phyloP scores from a whole-genome alignment of 2,888 invertebrate genomes.

The Trichogramma dendrolimi region DNA sequence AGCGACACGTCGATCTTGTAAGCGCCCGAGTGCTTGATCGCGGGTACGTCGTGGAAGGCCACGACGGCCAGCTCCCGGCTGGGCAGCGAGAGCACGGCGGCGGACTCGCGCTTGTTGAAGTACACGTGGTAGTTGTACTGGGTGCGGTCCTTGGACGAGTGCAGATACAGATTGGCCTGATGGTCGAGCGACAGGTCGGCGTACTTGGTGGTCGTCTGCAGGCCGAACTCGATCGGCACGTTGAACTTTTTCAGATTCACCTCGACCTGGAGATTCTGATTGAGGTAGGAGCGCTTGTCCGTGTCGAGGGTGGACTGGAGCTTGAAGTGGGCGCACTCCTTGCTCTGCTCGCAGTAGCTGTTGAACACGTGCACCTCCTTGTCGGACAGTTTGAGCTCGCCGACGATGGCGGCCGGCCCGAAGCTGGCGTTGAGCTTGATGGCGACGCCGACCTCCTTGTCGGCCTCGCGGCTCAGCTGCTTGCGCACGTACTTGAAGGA shows the following conservation, averaged over 20 bases:
- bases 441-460: constrained; percentile 67
- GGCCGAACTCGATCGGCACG: constrained; percentile 69
- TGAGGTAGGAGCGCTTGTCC: constrained; percentile 55
- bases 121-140: constrained; percentile 70
- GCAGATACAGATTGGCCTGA: constrained; percentile 68
- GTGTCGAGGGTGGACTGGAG: constrained; percentile 55
- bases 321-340: constrained; percentile 73
- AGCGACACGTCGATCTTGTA: constrained; percentile 62
- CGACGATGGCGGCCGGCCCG: constrained; percentile 67
- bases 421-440: constrained; percentile 66
- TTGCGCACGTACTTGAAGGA: constrained; percentile 72
- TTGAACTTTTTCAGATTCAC: constrained; percentile 73
- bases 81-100: constrained; percentile 64
- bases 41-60: constrained; percentile 47
- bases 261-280: constrained; percentile 63
- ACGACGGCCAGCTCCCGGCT: constrained; percentile 66
- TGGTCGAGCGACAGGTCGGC: constrained; percentile 62
- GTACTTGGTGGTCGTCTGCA: constrained; percentile 63
- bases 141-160: constrained; percentile 61
- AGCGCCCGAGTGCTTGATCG: constrained; percentile 54
- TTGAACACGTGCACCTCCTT: constrained; percentile 67
- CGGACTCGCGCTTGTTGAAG: constrained; percentile 62
- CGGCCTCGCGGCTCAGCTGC: constrained; percentile 56
- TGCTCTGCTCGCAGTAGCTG: constrained; percentile 74
- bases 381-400: constrained; percentile 68